Conservation (phyloP, 2,113 vertebrate genomes). For the Carassius gibelio region DNA sequence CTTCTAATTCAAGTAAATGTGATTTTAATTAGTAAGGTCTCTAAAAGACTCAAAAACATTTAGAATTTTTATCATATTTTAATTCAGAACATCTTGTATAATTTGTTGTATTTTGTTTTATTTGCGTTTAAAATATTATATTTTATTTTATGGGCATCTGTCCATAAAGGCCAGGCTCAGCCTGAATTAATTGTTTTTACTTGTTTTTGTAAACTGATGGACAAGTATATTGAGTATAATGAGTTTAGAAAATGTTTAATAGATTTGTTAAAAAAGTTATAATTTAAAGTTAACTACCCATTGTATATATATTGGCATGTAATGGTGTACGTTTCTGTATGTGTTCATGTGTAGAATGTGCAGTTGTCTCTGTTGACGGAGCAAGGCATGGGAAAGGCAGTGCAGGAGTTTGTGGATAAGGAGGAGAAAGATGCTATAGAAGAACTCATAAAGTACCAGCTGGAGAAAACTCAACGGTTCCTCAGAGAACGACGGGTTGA, state of each 20-base stretch:
- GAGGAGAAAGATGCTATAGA: conserved; percentile 96
- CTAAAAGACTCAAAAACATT: too few relatives aligned
- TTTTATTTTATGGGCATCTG: not conserved
- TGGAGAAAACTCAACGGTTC: conserved; percentile 93
- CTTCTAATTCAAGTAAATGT: too few relatives aligned
- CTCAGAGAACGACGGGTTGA: conserved; percentile 85
- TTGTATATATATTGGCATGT: conserved; percentile 27
- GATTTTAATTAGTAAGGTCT: too few relatives aligned
- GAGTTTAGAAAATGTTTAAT: not conserved
- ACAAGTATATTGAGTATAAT: not conserved
- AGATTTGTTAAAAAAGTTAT: not conserved
- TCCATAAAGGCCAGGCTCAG: not conserved
- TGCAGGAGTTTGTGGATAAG: conserved; percentile 98
- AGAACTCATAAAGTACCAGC: conserved; percentile 91
- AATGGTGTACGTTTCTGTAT: conserved; percentile 37
- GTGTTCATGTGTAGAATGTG: conserved; percentile 77
- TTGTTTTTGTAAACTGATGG: not conserved
- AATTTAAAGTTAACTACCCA: not conserved
- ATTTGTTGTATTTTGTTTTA: too few relatives aligned
- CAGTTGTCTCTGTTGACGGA: conserved; percentile 94
- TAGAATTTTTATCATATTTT: too few relatives aligned
- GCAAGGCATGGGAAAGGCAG: conserved; percentile 95
- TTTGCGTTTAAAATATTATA: too few relatives aligned
- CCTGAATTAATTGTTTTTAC: not conserved
- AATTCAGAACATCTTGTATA: too few relatives aligned